Conservation (phyloP, 2,113 vertebrate species). For the Scartelaos histophorus region DNA sequence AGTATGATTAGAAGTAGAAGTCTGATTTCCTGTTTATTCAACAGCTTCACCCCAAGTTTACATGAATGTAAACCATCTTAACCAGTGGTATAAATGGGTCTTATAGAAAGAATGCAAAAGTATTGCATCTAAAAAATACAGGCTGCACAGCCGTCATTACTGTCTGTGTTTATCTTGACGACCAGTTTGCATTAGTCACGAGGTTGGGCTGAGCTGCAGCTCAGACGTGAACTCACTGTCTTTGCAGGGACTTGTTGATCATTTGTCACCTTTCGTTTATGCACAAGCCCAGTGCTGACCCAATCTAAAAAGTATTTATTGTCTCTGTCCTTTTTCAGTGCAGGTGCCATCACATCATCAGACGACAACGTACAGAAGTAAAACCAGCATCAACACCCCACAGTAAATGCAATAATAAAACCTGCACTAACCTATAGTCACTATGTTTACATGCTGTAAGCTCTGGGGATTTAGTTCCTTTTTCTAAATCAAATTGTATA, state of each 20-base stretch:
- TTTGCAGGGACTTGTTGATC: conserved; percentile 2
- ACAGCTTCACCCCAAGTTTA: not conserved
- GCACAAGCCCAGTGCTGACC: not conserved
- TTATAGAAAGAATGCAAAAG: not conserved
- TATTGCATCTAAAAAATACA: not conserved
- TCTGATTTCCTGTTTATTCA: too few species aligned
- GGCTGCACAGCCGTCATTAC: not conserved
- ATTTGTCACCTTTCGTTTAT: conserved; percentile 15
- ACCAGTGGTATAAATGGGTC: not conserved
- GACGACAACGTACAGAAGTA: not conserved
- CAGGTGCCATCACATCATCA: not conserved
- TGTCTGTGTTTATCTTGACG: conserved; percentile 3
- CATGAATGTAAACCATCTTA: not conserved
- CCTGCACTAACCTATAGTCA: too few species aligned
- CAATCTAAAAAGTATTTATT: not conserved
- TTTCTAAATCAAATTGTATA: too few species aligned
- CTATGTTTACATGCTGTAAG: not conserved
- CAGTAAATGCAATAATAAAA: too few species aligned
- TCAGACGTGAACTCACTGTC: conserved; percentile 26
- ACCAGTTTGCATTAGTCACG: conserved; percentile 36
- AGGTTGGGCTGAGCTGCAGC: conserved; percentile 12
- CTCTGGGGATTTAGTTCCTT: not conserved
- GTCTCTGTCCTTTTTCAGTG: not conserved
- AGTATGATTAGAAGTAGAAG: too few species aligned
- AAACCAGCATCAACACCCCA: too few species aligned